Evolutionary conservation across 1,140 invertebrate species (phyloP).

Genomic region (Polypedilum pembai): DNA sequence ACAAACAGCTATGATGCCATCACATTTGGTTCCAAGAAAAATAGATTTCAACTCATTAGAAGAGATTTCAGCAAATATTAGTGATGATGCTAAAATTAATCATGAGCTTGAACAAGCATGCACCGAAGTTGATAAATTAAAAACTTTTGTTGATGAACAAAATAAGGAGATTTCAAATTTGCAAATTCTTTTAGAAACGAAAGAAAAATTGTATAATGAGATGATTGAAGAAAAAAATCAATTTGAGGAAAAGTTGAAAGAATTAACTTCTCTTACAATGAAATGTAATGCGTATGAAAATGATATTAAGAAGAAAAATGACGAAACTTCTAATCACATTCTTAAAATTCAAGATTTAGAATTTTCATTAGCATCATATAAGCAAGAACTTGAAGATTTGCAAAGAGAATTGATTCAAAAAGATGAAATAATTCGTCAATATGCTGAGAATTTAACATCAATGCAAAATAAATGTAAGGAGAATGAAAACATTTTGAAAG

Average conservation of each 20-base stretch:
- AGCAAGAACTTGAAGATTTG: conserved; percentile 37
- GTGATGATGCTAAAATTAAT: conserved; percentile 37
- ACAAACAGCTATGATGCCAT: conserved; percentile 32
- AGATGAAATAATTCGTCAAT: conserved; percentile 47
- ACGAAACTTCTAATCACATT: conserved; percentile 9
- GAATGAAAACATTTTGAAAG: conserved; percentile 31
- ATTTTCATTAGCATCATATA: conserved; percentile 34
- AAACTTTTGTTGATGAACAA: conserved; percentile 42
- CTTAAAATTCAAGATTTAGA: conserved; percentile 29
- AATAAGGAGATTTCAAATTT: conserved; percentile 51
- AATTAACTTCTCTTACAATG: not conserved
- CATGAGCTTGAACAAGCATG: conserved; percentile 43
- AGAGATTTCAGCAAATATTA: conserved; percentile 36
- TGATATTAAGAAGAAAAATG: not conserved
- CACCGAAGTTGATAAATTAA: conserved; percentile 40
- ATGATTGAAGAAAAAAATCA: conserved; percentile 33
- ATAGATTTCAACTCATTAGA: conserved; percentile 41
- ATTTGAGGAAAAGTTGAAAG: conserved; percentile 31
- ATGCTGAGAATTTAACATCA: conserved; percentile 40
- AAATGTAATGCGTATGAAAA: not conserved
- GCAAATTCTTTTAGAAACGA: conserved; percentile 38
- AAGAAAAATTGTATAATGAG: conserved; percentile 29
- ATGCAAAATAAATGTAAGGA: not conserved
- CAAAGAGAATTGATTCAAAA: conserved; percentile 49
- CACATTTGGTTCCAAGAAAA: conserved; percentile 39